Evolutionary conservation across 2,113 vertebrate genomes (phyloP).

Genomic region (Elgaria multicarinata): DNA sequence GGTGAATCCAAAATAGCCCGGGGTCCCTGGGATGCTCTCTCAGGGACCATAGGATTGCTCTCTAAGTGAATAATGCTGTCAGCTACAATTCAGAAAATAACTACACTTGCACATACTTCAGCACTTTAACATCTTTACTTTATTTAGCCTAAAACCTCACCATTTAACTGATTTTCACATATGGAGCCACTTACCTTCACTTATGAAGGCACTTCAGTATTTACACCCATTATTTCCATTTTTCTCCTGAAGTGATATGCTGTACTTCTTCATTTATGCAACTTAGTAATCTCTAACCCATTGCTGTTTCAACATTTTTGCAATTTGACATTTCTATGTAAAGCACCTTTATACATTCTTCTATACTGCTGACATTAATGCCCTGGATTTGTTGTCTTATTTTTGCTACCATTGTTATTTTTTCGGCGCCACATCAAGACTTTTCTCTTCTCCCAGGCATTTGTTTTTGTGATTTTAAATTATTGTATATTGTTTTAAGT

Average conservation of each 20-base stretch:
- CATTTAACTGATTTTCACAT: conserved; percentile 62
- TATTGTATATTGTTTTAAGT: no score
- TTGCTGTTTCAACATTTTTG: conserved; percentile 23
- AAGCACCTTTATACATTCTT: not conserved
- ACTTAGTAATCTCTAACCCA: conserved; percentile 45
- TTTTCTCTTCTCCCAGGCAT: no score
- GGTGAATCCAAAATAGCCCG: no score
- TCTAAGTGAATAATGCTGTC: no score
- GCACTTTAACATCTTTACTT: conserved; percentile 44
- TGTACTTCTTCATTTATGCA: conserved; percentile 34
- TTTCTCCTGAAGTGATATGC: not conserved
- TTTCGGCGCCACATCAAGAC: no score
- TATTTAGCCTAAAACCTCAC: conserved; percentile 48
- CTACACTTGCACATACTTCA: conserved; percentile 49
- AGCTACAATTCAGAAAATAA: conserved; percentile 26
- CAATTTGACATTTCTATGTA: not conserved
- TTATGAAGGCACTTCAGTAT: not conserved
- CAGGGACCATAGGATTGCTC: no score
- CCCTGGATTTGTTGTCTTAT: not conserved
- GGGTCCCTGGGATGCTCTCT: no score
- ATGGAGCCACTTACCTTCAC: conserved; percentile 38
- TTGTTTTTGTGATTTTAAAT: no score
- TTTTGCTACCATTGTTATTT: no score
- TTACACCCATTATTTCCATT: not conserved
- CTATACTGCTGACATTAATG: conserved; percentile 29